Conservation (phyloP, 1,140 invertebrate genomes). For the Pararge aegeria region DNA sequence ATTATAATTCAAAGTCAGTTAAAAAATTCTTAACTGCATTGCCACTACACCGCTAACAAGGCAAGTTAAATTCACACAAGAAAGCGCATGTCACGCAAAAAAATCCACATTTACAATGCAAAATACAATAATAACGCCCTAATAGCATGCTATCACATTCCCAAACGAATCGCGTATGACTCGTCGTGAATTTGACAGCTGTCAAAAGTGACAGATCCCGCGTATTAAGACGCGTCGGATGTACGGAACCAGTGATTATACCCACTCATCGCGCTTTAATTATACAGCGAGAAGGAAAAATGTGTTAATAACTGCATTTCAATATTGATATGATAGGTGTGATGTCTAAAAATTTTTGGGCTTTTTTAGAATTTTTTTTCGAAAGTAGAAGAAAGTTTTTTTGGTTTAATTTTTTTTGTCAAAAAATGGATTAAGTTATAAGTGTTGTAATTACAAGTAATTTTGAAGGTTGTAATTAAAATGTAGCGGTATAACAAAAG, state of each 20-base stretch:
- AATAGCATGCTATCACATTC: conserved; percentile 15
- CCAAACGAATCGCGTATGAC: conserved; percentile 15
- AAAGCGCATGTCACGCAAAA: conserved; percentile 11
- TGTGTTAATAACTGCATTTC: conserved; percentile 7
- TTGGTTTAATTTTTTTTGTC: background rate
- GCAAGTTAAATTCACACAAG: conserved; percentile 6
- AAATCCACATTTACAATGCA: conserved; percentile 12
- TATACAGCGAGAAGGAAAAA: conserved; percentile 4
- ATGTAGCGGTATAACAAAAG: background rate
- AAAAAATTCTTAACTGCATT: too few relatives aligned
- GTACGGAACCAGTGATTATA: conserved; percentile 10
- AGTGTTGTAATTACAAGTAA: background rate
- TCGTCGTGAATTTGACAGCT: conserved; percentile 18
- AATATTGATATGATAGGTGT: background rate
- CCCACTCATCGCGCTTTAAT: conserved; percentile 6
- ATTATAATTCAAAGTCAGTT: too few relatives aligned
- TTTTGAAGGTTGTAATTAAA: background rate
- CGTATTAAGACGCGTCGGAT: conserved; percentile 10
- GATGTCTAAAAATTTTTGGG: background rate
- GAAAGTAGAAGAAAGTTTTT: background rate
- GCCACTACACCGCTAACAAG: conserved; percentile 17
- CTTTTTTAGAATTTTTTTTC: background rate
- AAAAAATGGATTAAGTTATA: background rate
- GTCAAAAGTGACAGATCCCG: conserved; percentile 20
- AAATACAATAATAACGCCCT: conserved; percentile 12